These are phyloP conservation scores for Branchinecta lynchi DNA, from an alignment of 1,140 invertebrate genomes.

Conservation along the genomic window DNA sequence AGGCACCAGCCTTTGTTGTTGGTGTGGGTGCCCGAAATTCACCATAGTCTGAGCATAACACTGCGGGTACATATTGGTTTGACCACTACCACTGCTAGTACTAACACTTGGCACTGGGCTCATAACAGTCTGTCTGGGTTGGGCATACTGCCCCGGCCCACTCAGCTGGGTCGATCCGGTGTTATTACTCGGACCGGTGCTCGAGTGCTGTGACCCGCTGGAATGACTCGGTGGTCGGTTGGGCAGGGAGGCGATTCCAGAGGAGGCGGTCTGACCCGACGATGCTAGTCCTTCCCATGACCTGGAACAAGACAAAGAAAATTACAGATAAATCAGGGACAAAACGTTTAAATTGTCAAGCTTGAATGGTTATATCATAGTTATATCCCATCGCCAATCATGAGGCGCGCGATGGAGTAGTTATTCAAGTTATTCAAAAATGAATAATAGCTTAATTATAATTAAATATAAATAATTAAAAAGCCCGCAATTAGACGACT, in stretches of 20 bases:
- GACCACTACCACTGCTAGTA: conserved; percentile 17
- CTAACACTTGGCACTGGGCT: conserved; percentile 21
- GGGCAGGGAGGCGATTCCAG: conserved; percentile 13
- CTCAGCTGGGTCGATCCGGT: conserved; percentile 36
- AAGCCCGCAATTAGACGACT: too few species aligned
- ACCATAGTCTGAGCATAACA: conserved; percentile 2
- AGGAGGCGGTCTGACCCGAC: conserved; percentile 10
- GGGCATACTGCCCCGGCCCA: conserved; percentile 14
- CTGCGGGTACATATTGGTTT: not conserved
- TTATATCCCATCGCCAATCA: too few species aligned
- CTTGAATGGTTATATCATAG: too few species aligned
- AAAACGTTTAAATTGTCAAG: too few species aligned
- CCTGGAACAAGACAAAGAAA: not conserved
- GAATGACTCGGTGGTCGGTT: conserved; percentile 18
- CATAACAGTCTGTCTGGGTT: conserved; percentile 18
- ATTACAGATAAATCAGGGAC: too few species aligned
- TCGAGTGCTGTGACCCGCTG: conserved; percentile 33
- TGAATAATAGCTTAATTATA: too few species aligned
- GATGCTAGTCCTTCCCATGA: conserved; percentile 20
- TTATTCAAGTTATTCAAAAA: too few species aligned
- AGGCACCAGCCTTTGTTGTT: not conserved
- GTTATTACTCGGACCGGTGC: conserved; percentile 40
- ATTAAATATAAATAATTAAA: too few species aligned
- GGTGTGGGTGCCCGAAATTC: not conserved
- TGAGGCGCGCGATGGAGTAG: too few species aligned